Base-by-base conservation (phyloP, 2,888 invertebrate species). In the Drosophila seclusa region DNA sequence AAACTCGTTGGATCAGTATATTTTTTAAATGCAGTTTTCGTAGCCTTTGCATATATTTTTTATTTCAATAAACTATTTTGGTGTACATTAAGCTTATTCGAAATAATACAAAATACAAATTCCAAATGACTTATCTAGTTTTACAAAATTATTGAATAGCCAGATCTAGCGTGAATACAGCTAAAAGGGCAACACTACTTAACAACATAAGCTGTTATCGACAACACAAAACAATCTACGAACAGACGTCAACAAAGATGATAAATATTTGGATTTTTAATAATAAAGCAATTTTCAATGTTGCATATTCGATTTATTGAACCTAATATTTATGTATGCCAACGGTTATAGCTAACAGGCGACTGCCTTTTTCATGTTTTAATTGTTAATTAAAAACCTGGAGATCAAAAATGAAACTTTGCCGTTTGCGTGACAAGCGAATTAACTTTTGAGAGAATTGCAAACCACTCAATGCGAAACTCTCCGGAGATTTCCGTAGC, bases 141-240 rank as follows among this genome's bases (percentile, higher is more conserved):
- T n/a, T 6, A 45, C 24, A 45, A 45, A 45, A 16, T 45, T 24
- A 21, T 16, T 45, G 45, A 45, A 24, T 6, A n/a, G 36, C 36
- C 27, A 18, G 16, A 27, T 55, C 16, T 21, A 55, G 27, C 55
- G 4, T 31, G 16, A 40, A 21, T 5, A 40, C 0, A 29, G 29
- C 55, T 55, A 55, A 55, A 55, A 16, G 4, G n/a, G 8, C 55
- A 55, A 8, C n/a, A 55, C 55, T 21, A 2, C 4, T 8, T 38
- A 40, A 16, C n/a, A 29, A n/a, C 6, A 29, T n/a, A 11, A 29
- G 16, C 8, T 55, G 40, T 55, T 55, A 55, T 55, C 55, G 55
- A 55, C 16, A 55, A n/a, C 29, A 40, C 6, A 21, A 40, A 11
- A 38, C 18, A 54, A 55, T 29, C 8, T 10, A n/a, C 38, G n/a